These are phyloP conservation scores for Phalloptychus januarius DNA, from an alignment of 2,797 vertebrate genomes.

Conservation along the genomic window DNA sequence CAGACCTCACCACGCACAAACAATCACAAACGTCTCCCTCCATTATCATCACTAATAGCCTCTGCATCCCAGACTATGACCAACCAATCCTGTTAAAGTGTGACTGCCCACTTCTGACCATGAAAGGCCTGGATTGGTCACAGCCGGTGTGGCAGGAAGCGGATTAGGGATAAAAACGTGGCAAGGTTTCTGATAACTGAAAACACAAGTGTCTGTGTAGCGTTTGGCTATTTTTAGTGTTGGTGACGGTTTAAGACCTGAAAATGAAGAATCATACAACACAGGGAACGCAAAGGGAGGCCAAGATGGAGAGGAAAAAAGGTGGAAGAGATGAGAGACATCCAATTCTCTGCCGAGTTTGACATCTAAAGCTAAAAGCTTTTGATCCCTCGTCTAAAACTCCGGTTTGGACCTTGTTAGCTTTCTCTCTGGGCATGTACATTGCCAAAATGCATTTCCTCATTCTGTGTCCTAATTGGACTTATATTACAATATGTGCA, in stretches of 20 bases:
- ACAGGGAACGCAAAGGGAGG: background rate
- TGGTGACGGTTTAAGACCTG: slow-evolving; percentile 37
- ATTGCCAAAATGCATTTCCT: background rate
- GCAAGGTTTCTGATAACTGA: slow-evolving; percentile 61
- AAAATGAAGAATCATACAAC: slow-evolving; percentile 8
- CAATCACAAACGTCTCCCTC: slow-evolving; percentile 55
- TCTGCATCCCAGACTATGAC: slow-evolving; percentile 50
- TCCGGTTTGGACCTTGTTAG: slow-evolving; percentile 19
- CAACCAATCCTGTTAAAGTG: slow-evolving; percentile 77
- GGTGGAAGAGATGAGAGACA: slow-evolving; percentile 19
- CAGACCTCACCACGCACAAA: slow-evolving; percentile 40
- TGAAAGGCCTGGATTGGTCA: slow-evolving; percentile 78
- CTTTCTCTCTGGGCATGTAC: slow-evolving; percentile 11
- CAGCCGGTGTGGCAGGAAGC: slow-evolving; percentile 67
- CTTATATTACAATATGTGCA: slow-evolving; percentile 19
- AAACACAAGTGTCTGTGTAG: slow-evolving; percentile 37
- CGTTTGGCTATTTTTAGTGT: slow-evolving; percentile 34
- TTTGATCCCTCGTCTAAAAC: slow-evolving; percentile 20
- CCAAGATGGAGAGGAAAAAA: background rate
- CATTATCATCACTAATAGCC: slow-evolving; percentile 66
- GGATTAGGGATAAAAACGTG: slow-evolving; percentile 74
- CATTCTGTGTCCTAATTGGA: slow-evolving; percentile 33
- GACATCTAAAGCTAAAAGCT: slow-evolving; percentile 18
- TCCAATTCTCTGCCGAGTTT: slow-evolving; percentile 4
- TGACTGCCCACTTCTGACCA: slow-evolving; percentile 69